These are phyloP conservation scores for Rhizomys pruinosus DNA, from an alignment of 2,113 vertebrate species.

Conservation along the genomic window DNA sequence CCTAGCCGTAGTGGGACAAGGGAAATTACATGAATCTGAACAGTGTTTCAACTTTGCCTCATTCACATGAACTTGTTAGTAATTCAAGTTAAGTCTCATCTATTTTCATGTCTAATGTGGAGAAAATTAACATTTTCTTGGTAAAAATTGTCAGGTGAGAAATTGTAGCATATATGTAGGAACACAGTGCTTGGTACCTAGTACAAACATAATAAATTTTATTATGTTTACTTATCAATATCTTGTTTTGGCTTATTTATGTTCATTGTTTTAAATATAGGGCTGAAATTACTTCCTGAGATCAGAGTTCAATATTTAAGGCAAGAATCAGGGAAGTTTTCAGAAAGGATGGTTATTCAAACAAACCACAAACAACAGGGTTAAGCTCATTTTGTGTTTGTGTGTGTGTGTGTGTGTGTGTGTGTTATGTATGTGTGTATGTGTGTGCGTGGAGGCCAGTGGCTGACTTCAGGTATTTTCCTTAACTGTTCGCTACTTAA, in stretches of 20 bases:
- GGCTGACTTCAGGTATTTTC: background rate
- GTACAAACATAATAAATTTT: background rate
- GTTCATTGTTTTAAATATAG: background rate
- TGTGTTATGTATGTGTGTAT: background rate
- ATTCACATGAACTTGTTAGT: background rate
- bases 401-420: background rate
- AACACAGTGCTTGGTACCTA: background rate
- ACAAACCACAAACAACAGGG: background rate
- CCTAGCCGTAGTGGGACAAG: background rate
- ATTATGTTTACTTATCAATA: background rate
- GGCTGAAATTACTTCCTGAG: background rate
- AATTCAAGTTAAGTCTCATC: background rate
- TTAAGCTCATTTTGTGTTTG: background rate
- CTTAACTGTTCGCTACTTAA: too few species aligned
- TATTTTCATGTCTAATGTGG: background rate
- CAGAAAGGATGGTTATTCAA: background rate
- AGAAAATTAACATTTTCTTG: background rate
- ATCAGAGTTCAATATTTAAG: constrained; percentile 8
- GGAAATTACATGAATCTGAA: background rate
- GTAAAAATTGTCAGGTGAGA: background rate
- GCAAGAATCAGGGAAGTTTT: background rate
- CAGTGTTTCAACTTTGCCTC: background rate
- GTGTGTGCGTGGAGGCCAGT: background rate
- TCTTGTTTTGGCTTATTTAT: too few species aligned
- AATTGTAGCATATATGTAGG: background rate